Percentiles rank a stretch among this genome's conserved stretches.
These are phyloP conservation scores for Xanthostigma xanthostigma DNA, from an alignment of 2,888 invertebrate genomes.

Conservation along the genomic window DNA sequence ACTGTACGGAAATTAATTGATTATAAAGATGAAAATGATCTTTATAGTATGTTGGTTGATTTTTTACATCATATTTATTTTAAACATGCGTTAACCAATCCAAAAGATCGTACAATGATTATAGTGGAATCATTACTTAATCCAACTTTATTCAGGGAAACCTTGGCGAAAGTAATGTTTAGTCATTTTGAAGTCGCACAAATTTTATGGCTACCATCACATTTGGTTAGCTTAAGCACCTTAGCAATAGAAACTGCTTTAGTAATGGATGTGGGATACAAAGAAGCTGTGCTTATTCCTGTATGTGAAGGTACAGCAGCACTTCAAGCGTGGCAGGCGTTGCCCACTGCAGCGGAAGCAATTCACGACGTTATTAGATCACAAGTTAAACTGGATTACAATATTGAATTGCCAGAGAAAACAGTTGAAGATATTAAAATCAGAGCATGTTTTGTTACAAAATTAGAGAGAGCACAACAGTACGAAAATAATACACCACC, in stretches of 20 bases:
- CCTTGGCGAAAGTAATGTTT: constrained; percentile 82
- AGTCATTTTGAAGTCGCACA: constrained; percentile 69
- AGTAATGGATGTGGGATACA: constrained; percentile 77
- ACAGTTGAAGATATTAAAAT: constrained; percentile 68
- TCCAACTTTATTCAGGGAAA: constrained; percentile 68
- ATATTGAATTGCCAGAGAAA: constrained; percentile 35
- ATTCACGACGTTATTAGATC: constrained; percentile 45
- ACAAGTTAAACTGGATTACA: constrained; percentile 20
- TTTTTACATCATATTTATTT: constrained; percentile 81
- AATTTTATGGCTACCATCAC: constrained; percentile 61
- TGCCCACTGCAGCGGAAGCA: constrained; percentile 60
- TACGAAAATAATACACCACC: constrained; percentile 31
- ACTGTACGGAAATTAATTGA: constrained; percentile 45
- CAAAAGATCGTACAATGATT: constrained; percentile 84
- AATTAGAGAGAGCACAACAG: constrained; percentile 47
- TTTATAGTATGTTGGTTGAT: constrained; percentile 74
- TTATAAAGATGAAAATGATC: constrained; percentile 46
- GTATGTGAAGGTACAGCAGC: constrained; percentile 80
- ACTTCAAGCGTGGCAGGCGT: constrained; percentile 67
- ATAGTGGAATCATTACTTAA: constrained; percentile 82
- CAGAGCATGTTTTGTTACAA: constrained; percentile 78
- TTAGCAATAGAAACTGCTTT: constrained; percentile 70
- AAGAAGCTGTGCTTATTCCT: constrained; percentile 66
- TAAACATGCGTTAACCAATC: constrained; percentile 76
- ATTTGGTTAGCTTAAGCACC: constrained; percentile 69